These are phyloP conservation scores for Sander vitreus DNA, from an alignment of 2,113 vertebrate genomes.

Conservation along the genomic window DNA sequence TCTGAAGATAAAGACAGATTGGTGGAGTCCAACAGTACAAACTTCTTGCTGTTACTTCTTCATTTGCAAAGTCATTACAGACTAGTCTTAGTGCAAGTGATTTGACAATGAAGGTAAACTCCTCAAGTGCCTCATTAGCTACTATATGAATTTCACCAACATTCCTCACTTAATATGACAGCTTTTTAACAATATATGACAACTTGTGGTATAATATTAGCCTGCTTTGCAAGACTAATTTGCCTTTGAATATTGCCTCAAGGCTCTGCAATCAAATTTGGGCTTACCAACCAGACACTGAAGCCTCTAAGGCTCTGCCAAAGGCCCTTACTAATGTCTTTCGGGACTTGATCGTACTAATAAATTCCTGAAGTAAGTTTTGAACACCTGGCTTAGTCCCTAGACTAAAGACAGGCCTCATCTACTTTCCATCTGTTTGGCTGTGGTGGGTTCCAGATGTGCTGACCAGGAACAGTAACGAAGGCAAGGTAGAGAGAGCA, in stretches of 20 bases:
- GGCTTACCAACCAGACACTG: constrained; percentile 37
- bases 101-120: constrained; percentile 42
- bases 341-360: constrained; percentile 30
- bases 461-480: constrained; percentile 54
- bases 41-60: constrained; percentile 21
- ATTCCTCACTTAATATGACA: constrained; percentile 10
- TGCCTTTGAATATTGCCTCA: constrained; percentile 50
- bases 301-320: constrained; percentile 37
- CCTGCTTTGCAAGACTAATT: constrained; percentile 45
- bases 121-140: constrained; percentile 38
- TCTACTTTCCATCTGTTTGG: constrained; percentile 69
- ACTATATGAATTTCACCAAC: constrained; percentile 28
- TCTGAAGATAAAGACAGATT: constrained; percentile 46
- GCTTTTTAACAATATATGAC: constrained; percentile 43
- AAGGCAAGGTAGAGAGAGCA: constrained; percentile 34
- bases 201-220: constrained; percentile 35
- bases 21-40: constrained; percentile 28
- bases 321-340: constrained; percentile 42
- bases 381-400: constrained; percentile 60
- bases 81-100: neutral
- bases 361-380: constrained; percentile 49
- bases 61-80: constrained; percentile 54
- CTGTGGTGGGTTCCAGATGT: constrained; percentile 54
- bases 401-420: constrained; percentile 55
- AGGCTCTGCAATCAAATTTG: constrained; percentile 43